A percentile compares a stretch with the other conserved stretches of the same genome.
Conservation (phyloP, 2,888 invertebrate genomes). For the Aquatica leii region DNA sequence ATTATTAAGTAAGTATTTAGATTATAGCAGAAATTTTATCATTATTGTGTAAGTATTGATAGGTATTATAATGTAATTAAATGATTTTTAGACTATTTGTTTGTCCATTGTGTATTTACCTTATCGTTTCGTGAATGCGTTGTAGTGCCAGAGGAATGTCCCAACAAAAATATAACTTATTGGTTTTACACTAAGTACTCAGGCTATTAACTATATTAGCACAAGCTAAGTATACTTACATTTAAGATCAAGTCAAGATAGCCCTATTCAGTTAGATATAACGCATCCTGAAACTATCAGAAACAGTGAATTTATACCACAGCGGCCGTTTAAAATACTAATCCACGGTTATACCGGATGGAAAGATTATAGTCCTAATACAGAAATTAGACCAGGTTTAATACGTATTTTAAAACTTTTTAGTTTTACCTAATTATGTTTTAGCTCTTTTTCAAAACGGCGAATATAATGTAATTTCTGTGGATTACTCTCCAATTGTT, state of each 20-base stretch:
- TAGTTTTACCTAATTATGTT: conserved; percentile 33
- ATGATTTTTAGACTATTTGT: too few species aligned
- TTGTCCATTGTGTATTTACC: not conserved
- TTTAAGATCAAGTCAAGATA: conserved; percentile 57
- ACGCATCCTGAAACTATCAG: conserved; percentile 53
- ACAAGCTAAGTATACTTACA: not conserved
- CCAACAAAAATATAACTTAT: conserved; percentile 68
- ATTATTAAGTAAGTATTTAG: too few species aligned
- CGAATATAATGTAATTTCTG: conserved; percentile 68
- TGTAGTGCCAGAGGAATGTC: conserved; percentile 58
- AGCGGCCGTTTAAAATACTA: conserved; percentile 65
- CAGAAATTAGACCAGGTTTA: conserved; percentile 67
- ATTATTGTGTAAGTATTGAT: too few species aligned
- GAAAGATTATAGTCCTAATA: conserved; percentile 68
- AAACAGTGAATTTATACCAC: conserved; percentile 61
- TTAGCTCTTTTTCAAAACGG: conserved; percentile 65
- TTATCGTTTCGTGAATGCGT: not conserved
- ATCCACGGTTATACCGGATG: conserved; percentile 72
- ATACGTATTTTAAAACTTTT: not conserved
- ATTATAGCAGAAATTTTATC: too few species aligned
- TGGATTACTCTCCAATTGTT: conserved; percentile 70
- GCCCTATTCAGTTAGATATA: conserved; percentile 62
- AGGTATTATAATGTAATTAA: too few species aligned
- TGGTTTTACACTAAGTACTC: conserved; percentile 72
- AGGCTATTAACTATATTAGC: conserved; percentile 43